phyloP scores from a whole-genome alignment of 2,113 vertebrate genomes.

The Stigmatopora argus region DNA sequence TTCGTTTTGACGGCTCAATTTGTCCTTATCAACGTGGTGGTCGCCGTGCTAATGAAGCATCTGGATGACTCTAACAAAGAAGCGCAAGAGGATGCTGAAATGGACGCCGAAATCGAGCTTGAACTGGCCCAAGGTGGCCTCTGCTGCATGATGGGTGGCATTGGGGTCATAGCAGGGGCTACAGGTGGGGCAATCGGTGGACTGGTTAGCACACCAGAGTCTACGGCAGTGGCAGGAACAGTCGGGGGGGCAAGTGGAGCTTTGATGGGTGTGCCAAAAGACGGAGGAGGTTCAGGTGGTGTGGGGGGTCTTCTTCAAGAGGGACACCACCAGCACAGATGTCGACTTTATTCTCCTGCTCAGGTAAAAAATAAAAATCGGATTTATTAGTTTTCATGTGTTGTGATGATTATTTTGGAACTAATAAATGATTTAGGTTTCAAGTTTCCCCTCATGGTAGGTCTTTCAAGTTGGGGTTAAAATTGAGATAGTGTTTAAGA shows the following conservation, averaged over 20 bases:
- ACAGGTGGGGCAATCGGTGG: slow-evolving; percentile 22
- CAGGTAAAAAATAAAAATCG: slow-evolving; percentile 74
- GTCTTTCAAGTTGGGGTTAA: background rate
- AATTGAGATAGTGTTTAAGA: background rate
- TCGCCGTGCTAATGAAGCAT: slow-evolving; percentile 98
- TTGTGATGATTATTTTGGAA: background rate
- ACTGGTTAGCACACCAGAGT: slow-evolving; percentile 4
- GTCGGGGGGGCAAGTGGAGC: slow-evolving; percentile 17
- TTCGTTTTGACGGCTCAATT: slow-evolving; percentile 99
- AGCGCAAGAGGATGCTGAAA: slow-evolving; percentile 92
- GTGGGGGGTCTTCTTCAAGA: slow-evolving; percentile 29
- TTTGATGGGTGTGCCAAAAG: slow-evolving; percentile 16
- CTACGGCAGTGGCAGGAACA: slow-evolving; percentile 11
- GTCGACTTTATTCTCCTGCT: slow-evolving; percentile 84
- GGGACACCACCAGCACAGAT: slow-evolving; percentile 54
- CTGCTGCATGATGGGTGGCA: slow-evolving; percentile 72
- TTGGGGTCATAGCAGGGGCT: slow-evolving; percentile 51
- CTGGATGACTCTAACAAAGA: slow-evolving; percentile 98
- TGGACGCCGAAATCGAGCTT: slow-evolving; percentile 94
- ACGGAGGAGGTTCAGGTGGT: slow-evolving; percentile 10
- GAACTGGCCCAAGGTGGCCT: slow-evolving; percentile 84
- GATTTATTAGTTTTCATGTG: no score
- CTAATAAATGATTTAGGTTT: no score
- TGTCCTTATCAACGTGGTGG: slow-evolving; percentile 97
- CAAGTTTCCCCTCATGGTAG: no score